phyloP scores from a whole-genome alignment of 2,888 invertebrate genomes.

The Pecten maximus region DNA sequence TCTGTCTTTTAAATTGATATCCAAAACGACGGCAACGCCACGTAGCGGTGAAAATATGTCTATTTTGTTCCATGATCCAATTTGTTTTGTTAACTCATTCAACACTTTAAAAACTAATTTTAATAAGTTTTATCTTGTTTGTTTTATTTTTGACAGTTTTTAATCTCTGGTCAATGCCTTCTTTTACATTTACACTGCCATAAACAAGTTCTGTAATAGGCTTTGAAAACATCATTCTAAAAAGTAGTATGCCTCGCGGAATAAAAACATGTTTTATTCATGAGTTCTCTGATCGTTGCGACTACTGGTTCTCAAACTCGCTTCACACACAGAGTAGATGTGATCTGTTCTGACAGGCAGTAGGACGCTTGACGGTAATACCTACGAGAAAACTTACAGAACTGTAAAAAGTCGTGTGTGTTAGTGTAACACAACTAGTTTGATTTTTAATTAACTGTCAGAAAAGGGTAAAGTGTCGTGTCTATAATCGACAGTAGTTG shows the following conservation, averaged over 20 bases:
- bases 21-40: neutral
- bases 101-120: neutral
- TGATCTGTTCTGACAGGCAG: neutral
- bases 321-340: neutral
- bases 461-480: neutral
- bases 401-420: neutral
- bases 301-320: neutral
- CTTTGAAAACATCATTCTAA: conserved; percentile 16
- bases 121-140: neutral
- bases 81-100: conserved; percentile 10
- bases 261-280: conserved; percentile 15
- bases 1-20: conserved; percentile 11
- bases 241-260: neutral
- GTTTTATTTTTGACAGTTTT: conserved; percentile 20
- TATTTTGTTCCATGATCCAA: neutral
- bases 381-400: neutral
- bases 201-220: conserved; percentile 25
- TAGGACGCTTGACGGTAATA: neutral
- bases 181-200: conserved; percentile 1
- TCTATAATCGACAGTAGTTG: neutral
- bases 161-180: neutral
- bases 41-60: neutral
- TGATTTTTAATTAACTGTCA: conserved; percentile 30
- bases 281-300: neutral
- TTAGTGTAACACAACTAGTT: neutral